Percentiles rank a stretch among this genome's conserved stretches.
phyloP scores from a whole-genome alignment of 2,113 vertebrate genomes.

The Scophthalmus maximus region DNA sequence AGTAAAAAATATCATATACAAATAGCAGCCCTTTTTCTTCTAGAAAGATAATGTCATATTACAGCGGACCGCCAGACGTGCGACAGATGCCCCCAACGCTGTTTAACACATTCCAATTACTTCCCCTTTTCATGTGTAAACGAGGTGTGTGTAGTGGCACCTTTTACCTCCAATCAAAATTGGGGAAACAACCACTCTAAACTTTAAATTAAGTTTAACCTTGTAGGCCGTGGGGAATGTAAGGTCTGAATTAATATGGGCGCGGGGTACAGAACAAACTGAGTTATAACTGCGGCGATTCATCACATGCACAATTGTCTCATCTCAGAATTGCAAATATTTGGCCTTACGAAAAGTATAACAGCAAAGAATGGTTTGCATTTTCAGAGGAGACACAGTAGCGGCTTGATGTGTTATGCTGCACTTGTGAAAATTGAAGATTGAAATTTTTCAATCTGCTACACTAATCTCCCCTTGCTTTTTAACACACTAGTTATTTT shows the following conservation, averaged over 20 bases:
- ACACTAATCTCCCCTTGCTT: not conserved
- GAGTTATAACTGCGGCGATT: not conserved
- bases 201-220: constrained; percentile 18
- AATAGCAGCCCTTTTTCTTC: constrained; percentile 15
- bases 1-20: not conserved
- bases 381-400: too few species aligned
- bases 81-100: constrained; percentile 4
- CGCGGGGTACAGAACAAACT: constrained; percentile 3
- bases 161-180: constrained; percentile 3
- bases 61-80: not conserved
- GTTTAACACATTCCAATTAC: constrained; percentile 29
- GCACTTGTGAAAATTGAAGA: too few species aligned
- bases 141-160: not conserved
- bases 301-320: not conserved
- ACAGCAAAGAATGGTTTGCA: too few species aligned
- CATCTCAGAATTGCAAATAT: not conserved
- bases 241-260: not conserved
- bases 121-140: not conserved
- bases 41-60: constrained; percentile 2
- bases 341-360: too few species aligned
- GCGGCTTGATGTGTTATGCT: too few species aligned
- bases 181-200: not conserved
- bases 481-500: constrained; percentile 16
- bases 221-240: constrained; percentile 5
- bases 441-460: constrained; percentile 8